Percentiles rank a stretch among this genome's conserved stretches.
Evolutionary conservation across 2,113 vertebrate genomes (phyloP).

Genomic region (Caranx ignobilis): DNA sequence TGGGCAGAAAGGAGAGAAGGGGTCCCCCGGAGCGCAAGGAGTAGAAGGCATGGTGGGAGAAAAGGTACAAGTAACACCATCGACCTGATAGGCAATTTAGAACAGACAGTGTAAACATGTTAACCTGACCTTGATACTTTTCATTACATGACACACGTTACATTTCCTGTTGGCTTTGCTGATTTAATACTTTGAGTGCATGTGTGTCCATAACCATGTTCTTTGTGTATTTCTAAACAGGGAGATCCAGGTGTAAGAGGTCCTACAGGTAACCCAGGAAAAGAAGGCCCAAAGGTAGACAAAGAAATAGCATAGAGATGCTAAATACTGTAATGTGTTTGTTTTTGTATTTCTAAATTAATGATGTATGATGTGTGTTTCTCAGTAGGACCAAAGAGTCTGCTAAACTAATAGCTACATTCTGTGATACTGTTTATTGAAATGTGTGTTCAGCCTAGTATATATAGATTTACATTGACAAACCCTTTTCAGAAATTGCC

Average conservation of each 20-base stretch:
- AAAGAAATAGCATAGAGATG: neutral
- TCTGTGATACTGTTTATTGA: slow-evolving; percentile 29
- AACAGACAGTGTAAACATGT: slow-evolving; percentile 27
- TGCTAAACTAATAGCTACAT: slow-evolving; percentile 2
- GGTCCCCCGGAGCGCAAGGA: slow-evolving; percentile 77
- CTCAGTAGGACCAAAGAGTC: neutral
- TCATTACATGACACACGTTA: slow-evolving; percentile 14
- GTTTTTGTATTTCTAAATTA: neutral
- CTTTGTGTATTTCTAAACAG: slow-evolving; percentile 72
- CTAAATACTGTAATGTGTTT: neutral
- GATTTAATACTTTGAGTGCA: slow-evolving; percentile 7
- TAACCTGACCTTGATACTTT: slow-evolving; percentile 12
- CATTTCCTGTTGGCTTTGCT: neutral
- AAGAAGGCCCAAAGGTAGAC: slow-evolving; percentile 95
- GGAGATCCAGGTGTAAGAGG: slow-evolving; percentile 92
- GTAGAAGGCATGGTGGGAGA: slow-evolving; percentile 69
- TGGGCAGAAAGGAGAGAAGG: slow-evolving; percentile 87
- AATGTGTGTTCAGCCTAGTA: slow-evolving; percentile 38
- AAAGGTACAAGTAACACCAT: slow-evolving; percentile 77
- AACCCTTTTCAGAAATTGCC: slow-evolving; percentile 39
- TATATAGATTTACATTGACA: slow-evolving; percentile 34
- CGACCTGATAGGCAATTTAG: slow-evolving; percentile 17
- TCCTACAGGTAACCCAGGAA: slow-evolving; percentile 92
- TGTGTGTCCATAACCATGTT: neutral
- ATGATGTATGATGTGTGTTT: neutral